phyloP scores from a whole-genome alignment of 2,113 vertebrate species.

The Gorsachius goisagi region DNA sequence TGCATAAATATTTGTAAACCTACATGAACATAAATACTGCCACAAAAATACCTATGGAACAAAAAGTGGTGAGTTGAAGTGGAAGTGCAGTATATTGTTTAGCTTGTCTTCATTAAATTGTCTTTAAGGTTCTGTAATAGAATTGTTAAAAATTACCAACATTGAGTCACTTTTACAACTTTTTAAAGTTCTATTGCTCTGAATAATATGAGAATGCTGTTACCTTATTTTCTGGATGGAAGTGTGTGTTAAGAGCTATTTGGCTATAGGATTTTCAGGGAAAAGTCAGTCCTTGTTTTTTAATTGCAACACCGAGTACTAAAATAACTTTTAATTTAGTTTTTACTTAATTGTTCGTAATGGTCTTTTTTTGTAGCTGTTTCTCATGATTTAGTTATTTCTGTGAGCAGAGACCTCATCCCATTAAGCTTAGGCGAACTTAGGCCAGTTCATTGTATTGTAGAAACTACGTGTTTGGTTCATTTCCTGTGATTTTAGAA shows the following conservation, averaged over 20 bases:
- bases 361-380: not conserved
- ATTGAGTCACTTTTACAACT: not conserved
- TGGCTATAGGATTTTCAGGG: not conserved
- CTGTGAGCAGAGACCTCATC: not conserved
- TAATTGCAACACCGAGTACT: not conserved
- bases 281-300: not conserved
- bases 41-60: not conserved
- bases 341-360: not conserved
- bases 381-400: not conserved
- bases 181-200: not conserved
- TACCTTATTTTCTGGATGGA: not conserved
- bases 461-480: not conserved
- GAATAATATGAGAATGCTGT: not conserved
- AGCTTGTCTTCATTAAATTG: not conserved
- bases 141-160: not conserved
- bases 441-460: not conserved
- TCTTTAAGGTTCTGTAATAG: not conserved
- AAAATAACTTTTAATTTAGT: not conserved
- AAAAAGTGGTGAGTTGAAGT: not conserved
- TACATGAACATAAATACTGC: not conserved
- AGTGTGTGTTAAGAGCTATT: not conserved
- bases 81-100: not conserved
- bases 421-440: not conserved
- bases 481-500: slow-evolving; percentile 6
- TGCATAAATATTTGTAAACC: not conserved